A percentile compares a stretch with the other conserved stretches of the same genome.
Evolutionary conservation across 2,888 invertebrate genomes (phyloP).

Genomic region (Venusia cambrica): DNA sequence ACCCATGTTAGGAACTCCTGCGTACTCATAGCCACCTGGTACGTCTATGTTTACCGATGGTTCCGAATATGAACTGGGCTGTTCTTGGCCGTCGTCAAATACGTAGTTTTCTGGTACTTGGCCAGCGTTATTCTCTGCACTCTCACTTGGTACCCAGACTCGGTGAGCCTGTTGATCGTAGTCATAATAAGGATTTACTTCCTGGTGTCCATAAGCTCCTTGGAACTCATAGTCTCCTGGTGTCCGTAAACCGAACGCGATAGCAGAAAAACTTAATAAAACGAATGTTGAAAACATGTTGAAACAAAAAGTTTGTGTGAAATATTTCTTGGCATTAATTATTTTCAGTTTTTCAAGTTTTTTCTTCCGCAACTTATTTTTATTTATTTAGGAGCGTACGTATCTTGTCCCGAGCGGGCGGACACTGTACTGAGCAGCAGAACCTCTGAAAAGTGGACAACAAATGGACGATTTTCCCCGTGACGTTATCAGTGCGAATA

Average conservation of each 20-base stretch:
- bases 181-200: too few relatives aligned
- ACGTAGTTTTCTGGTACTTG: too few relatives aligned
- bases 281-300: conserved; percentile 26
- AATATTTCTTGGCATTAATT: conserved; percentile 4
- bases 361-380: conserved; percentile 21
- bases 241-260: conserved; percentile 35
- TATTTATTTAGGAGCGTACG: conserved; percentile 31
- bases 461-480: conserved; percentile 16
- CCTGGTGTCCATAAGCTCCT: conserved; percentile 5
- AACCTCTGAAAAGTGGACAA: conserved; percentile 20
- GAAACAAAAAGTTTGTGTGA: conserved; percentile 11
- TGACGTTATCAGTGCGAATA: conserved; percentile 15
- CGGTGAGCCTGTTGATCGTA: too few relatives aligned
- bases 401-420: conserved; percentile 43
- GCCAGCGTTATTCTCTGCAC: too few relatives aligned
- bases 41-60: too few relatives aligned
- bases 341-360: conserved; percentile 9
- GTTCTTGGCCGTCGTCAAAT: too few relatives aligned
- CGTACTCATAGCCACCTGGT: conserved; percentile 51
- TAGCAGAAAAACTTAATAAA: conserved; percentile 29
- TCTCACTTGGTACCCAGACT: too few relatives aligned
- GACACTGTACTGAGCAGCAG: conserved; percentile 43
- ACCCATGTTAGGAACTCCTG: conserved; percentile 52
- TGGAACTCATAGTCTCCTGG: conserved; percentile 47
- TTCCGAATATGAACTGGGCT: too few relatives aligned